A percentile compares a stretch with the other conserved stretches of the same genome.
Conservation (phyloP, 2,888 invertebrate genomes). For the Machimus atricapillus region DNA sequence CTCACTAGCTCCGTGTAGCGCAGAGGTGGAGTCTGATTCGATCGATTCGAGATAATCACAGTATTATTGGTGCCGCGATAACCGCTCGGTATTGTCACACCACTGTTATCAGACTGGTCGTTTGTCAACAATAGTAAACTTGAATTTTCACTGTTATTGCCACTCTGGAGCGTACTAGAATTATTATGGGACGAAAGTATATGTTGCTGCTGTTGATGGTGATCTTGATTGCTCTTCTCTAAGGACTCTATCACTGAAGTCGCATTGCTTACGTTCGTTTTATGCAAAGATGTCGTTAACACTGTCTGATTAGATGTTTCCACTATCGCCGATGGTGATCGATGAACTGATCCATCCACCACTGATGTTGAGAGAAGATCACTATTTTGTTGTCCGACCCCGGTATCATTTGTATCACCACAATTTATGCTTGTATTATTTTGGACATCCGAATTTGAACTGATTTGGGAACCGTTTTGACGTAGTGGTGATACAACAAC, state of each 20-base stretch:
- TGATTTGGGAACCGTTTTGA: slow-evolving; percentile 46
- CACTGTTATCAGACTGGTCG: slow-evolving; percentile 38
- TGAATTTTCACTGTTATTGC: slow-evolving; percentile 45
- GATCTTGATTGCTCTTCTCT: slow-evolving; percentile 20
- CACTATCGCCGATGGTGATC: slow-evolving; percentile 46
- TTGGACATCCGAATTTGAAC: slow-evolving; percentile 41
- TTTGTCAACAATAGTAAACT: slow-evolving; percentile 46
- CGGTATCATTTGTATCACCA: background rate
- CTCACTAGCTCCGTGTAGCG: slow-evolving; percentile 44
- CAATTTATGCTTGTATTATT: slow-evolving; percentile 26
- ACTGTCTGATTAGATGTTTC: slow-evolving; percentile 45
- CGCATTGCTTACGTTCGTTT: background rate
- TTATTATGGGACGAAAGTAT: background rate
- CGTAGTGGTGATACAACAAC: slow-evolving; percentile 48
- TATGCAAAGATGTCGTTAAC: slow-evolving; percentile 1
- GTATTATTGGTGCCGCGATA: slow-evolving; percentile 60
- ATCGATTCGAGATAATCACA: slow-evolving; percentile 55
- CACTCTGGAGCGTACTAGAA: slow-evolving; percentile 31
- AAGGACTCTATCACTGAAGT: slow-evolving; percentile 42
- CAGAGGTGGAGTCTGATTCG: slow-evolving; percentile 39
- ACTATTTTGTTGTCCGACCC: slow-evolving; percentile 47
- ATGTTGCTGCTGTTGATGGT: background rate
- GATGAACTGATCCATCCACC: slow-evolving; percentile 40
- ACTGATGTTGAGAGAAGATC: slow-evolving; percentile 15
- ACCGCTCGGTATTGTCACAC: slow-evolving; percentile 53